Evolutionary conservation across 2,888 invertebrate genomes (phyloP).

Genomic region (Hirtodrosophila cameraria): DNA sequence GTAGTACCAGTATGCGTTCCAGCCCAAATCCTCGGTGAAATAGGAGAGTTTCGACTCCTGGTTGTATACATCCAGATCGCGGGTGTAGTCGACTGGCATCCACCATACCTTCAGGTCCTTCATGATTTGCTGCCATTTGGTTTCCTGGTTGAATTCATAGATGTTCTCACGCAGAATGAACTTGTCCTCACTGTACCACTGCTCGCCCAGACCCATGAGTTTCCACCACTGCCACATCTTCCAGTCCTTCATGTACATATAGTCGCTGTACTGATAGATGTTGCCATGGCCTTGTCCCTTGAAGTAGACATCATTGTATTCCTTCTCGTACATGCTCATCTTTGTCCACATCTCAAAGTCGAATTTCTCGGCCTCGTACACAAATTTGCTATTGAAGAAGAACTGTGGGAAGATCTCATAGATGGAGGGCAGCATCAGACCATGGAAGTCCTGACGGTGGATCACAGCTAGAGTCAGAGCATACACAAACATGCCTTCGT

Average conservation of each 20-base stretch:
- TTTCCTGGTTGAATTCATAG: slow-evolving; percentile 64
- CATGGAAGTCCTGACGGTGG: slow-evolving; percentile 87
- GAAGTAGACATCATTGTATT: slow-evolving; percentile 70
- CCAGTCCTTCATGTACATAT: slow-evolving; percentile 76
- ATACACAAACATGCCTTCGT: slow-evolving; percentile 89
- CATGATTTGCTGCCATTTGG: slow-evolving; percentile 67
- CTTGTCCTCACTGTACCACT: slow-evolving; percentile 70
- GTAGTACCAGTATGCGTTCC: slow-evolving; percentile 88
- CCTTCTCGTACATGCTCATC: slow-evolving; percentile 83
- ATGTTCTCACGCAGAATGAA: slow-evolving; percentile 77
- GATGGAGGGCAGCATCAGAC: slow-evolving; percentile 88
- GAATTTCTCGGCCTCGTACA: slow-evolving; percentile 87
- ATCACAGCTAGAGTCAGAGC: slow-evolving; percentile 87
- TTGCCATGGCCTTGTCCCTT: slow-evolving; percentile 50
- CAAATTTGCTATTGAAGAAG: slow-evolving; percentile 88
- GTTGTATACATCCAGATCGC: slow-evolving; percentile 84
- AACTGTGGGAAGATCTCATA: slow-evolving; percentile 90
- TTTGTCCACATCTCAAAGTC: slow-evolving; percentile 84
- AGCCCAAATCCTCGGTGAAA: slow-evolving; percentile 89
- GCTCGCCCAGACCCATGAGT: slow-evolving; percentile 78
- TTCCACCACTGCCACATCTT: slow-evolving; percentile 82
- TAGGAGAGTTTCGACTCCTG: slow-evolving; percentile 87
- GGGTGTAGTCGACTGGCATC: slow-evolving; percentile 87
- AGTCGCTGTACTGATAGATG: slow-evolving; percentile 58
- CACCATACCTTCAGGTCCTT: slow-evolving; percentile 76